Evolutionary conservation across 2,113 vertebrate species (phyloP).

Genomic region (Pachycephala philippinensis): DNA sequence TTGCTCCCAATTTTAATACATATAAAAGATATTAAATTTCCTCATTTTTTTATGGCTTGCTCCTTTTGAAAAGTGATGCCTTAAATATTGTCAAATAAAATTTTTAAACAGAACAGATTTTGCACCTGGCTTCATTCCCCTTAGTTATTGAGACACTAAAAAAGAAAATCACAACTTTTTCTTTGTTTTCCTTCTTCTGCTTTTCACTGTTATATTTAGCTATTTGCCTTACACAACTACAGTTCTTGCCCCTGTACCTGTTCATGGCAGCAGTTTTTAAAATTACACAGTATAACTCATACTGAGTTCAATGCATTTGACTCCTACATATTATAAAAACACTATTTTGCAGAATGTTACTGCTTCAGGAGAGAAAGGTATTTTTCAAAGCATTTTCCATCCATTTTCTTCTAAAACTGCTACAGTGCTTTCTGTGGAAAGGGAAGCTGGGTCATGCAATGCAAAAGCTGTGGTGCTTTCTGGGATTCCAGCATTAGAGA

Average conservation of each 20-base stretch:
- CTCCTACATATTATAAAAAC: neutral
- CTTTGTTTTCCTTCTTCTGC: neutral
- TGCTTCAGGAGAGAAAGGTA: neutral
- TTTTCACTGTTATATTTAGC: neutral
- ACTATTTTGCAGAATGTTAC: neutral
- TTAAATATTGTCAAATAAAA: constrained; percentile 14
- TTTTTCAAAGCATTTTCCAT: neutral
- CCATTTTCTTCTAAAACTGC: neutral
- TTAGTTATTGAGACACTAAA: neutral
- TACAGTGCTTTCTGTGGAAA: neutral
- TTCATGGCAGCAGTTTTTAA: neutral
- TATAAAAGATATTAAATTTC: constrained; percentile 31
- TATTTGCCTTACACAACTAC: neutral
- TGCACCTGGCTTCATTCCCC: neutral
- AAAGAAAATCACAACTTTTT: neutral
- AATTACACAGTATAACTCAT: neutral
- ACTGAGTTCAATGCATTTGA: neutral
- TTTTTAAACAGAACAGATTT: neutral
- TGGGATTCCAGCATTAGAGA: neutral
- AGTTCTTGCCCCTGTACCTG: neutral
- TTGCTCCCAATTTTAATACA: neutral
- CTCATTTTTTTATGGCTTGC: neutral
- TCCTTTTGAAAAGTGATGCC: constrained; percentile 5
- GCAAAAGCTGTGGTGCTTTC: neutral
- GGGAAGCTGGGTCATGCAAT: neutral